Evolutionary conservation across 2,888 invertebrate species (phyloP).

Genomic region (Therioaphis trifolii): DNA sequence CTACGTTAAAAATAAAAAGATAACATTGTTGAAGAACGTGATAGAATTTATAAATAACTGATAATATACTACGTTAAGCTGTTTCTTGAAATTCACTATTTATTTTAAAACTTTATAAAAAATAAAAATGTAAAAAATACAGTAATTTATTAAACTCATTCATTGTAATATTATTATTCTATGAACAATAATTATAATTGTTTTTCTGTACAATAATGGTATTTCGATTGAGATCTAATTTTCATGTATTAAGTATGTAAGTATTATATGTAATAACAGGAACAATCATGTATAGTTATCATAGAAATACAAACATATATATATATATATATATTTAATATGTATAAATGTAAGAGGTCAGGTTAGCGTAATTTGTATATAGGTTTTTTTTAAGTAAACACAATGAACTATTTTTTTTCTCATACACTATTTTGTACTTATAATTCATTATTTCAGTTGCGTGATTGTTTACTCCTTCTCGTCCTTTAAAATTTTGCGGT

Average conservation of each 20-base stretch:
- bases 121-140: too few relatives aligned
- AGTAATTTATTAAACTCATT: too few relatives aligned
- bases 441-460: slow-evolving; percentile 13
- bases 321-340: not conserved
- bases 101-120: too few relatives aligned
- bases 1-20: not conserved
- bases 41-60: slow-evolving; percentile 29
- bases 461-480: slow-evolving; percentile 48
- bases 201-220: not conserved
- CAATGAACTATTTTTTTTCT: slow-evolving; percentile 45
- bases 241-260: not conserved
- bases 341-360: slow-evolving; percentile 3
- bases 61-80: not conserved
- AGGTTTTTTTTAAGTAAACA: slow-evolving; percentile 7
- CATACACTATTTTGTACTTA: slow-evolving; percentile 7
- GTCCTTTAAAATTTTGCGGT: slow-evolving; percentile 43
- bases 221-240: slow-evolving; percentile 33
- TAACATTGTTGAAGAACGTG: slow-evolving; percentile 24
- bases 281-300: slow-evolving; percentile 18
- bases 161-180: too few relatives aligned
- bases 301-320: not conserved
- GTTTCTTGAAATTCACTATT: too few relatives aligned
- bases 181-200: slow-evolving; percentile 20
- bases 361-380: slow-evolving; percentile 25
- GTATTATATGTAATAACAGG: not conserved